A percentile compares a stretch with the other conserved stretches of the same genome.
Evolutionary conservation across 2,888 invertebrate species (phyloP).

Genomic region (Agonum fuliginosum): DNA sequence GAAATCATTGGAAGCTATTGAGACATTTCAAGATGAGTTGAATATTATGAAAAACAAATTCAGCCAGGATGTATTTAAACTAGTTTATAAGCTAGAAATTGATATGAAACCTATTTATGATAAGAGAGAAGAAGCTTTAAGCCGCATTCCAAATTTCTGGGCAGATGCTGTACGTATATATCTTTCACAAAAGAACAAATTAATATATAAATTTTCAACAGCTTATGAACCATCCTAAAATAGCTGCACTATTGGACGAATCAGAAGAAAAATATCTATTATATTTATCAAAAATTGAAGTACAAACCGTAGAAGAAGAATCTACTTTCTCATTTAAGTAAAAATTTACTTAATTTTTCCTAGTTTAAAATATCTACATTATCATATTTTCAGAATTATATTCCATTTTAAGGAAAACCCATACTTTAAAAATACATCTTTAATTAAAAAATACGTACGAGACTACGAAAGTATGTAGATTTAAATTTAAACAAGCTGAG

Average conservation of each 20-base stretch:
- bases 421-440: constrained; percentile 41
- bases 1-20: constrained; percentile 28
- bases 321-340: constrained; percentile 48
- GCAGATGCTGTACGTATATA: constrained; percentile 32
- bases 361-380: constrained; percentile 11
- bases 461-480: neutral
- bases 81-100: constrained; percentile 36
- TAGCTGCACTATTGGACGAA: constrained; percentile 41
- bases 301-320: constrained; percentile 21
- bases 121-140: constrained; percentile 43
- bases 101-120: constrained; percentile 50
- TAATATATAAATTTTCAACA: constrained; percentile 17
- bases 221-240: constrained; percentile 53
- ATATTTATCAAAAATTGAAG: constrained; percentile 40
- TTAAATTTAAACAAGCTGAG: no score
- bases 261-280: constrained; percentile 49
- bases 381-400: constrained; percentile 26
- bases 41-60: constrained; percentile 30
- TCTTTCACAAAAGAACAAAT: neutral
- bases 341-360: constrained; percentile 11
- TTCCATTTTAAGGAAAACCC: constrained; percentile 56
- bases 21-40: constrained; percentile 48
- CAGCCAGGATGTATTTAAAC: constrained; percentile 23
- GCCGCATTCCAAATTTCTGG: constrained; percentile 52
- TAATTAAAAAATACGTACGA: constrained; percentile 32